A percentile compares a stretch with the other conserved stretches of the same genome.
Conservation (phyloP, 2,113 vertebrate species). For the Engystomops pustulosus region DNA sequence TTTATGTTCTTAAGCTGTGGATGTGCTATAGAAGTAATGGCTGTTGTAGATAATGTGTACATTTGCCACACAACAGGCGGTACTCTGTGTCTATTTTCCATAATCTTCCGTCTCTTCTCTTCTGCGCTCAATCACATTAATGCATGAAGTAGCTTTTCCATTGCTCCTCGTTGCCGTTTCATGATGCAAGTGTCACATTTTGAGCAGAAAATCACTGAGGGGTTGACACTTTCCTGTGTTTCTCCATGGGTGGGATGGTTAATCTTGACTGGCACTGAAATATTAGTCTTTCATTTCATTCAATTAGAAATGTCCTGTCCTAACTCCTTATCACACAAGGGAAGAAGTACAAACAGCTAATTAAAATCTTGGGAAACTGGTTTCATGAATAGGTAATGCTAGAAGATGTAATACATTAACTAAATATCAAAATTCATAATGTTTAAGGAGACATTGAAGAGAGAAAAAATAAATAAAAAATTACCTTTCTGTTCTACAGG, state of each 20-base stretch:
- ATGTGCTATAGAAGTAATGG: slow-evolving; percentile 5
- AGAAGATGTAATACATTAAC: background rate
- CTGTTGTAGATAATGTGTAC: background rate
- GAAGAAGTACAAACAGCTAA: background rate
- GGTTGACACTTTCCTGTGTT: background rate
- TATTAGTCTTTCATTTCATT: background rate
- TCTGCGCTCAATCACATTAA: slow-evolving; percentile 13
- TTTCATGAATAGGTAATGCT: background rate
- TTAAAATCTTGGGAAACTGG: background rate
- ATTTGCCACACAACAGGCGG: slow-evolving; percentile 10
- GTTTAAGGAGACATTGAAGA: background rate
- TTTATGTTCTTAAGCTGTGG: slow-evolving; percentile 7
- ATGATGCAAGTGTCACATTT: slow-evolving; percentile 2
- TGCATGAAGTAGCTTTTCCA: background rate
- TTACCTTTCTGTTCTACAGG: background rate
- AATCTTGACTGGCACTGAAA: background rate
- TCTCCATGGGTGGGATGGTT: background rate
- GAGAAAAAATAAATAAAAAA: background rate
- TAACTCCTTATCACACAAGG: background rate
- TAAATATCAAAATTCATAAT: background rate
- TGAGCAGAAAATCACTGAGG: background rate
- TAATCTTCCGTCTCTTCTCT: background rate
- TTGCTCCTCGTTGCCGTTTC: background rate
- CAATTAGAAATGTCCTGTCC: background rate
- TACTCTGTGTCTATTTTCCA: background rate